Conservation (phyloP, 2,888 invertebrate genomes). For the Hypselothyrea guttata region DNA sequence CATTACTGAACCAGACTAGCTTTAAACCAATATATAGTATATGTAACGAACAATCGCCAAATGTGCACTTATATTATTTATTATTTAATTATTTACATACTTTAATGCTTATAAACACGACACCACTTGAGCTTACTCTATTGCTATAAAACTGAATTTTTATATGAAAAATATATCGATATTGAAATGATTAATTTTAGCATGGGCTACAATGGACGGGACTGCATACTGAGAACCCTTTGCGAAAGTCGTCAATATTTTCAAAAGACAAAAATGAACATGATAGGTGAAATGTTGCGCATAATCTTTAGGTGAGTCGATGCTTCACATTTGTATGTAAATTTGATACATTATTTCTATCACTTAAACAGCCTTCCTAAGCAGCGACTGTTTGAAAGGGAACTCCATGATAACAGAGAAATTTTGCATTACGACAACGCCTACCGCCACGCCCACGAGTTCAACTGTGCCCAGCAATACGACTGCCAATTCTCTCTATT, state of each 20-base stretch:
- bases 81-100: too few relatives aligned
- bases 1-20: too few relatives aligned
- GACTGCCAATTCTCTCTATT: conserved; percentile 88
- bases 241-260: conserved; percentile 89
- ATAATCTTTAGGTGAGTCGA: conserved; percentile 87
- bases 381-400: conserved; percentile 85
- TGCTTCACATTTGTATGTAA: too few relatives aligned
- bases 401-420: conserved; percentile 87
- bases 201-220: conserved; percentile 89
- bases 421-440: conserved; percentile 87
- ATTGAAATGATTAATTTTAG: conserved; percentile 82
- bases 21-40: too few relatives aligned
- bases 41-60: too few relatives aligned
- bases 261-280: conserved; percentile 85
- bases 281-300: conserved; percentile 88
- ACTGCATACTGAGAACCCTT: conserved; percentile 87
- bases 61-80: too few relatives aligned
- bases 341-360: too few relatives aligned
- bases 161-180: too few relatives aligned
- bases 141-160: too few relatives aligned
- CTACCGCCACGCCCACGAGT: conserved; percentile 83
- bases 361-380: conserved; percentile 87
- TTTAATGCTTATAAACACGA: too few relatives aligned
- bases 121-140: too few relatives aligned
- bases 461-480: conserved; percentile 84